Evolutionary conservation across 2,113 vertebrate species (phyloP).

Genomic region (Halichoerus grypus): DNA sequence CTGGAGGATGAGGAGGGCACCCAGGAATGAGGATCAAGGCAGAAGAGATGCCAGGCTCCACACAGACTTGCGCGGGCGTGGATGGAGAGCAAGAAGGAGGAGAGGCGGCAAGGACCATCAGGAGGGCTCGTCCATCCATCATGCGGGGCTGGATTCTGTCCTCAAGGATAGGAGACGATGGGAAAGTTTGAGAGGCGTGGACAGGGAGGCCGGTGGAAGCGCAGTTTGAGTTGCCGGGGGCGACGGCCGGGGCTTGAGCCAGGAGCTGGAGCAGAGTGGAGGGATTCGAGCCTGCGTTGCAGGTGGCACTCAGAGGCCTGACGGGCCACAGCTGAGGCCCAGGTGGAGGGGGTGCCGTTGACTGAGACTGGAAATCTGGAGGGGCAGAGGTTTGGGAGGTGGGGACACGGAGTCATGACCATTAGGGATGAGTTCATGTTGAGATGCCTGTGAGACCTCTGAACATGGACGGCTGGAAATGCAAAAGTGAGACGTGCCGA

Average conservation of each 20-base stretch:
- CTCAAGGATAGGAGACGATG: background rate
- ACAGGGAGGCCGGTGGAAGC: background rate
- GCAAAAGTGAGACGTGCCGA: background rate
- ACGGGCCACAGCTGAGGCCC: background rate
- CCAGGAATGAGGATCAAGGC: background rate
- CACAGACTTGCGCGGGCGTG: accelerated
- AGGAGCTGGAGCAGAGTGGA: background rate
- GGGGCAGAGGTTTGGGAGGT: too few species aligned
- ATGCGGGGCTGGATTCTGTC: background rate
- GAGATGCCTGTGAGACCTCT: background rate
- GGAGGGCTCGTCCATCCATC: accelerated
- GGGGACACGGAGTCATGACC: background rate
- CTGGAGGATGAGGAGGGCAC: background rate
- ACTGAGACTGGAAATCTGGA: background rate
- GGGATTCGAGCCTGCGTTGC: background rate
- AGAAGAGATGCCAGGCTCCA: background rate
- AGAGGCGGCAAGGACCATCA: accelerated
- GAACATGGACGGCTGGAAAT: background rate
- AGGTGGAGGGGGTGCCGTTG: background rate
- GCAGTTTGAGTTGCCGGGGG: background rate
- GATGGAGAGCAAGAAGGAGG: background rate
- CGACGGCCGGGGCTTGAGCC: background rate
- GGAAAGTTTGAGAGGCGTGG: background rate
- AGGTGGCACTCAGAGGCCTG: background rate
- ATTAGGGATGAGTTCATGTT: background rate